Evolutionary conservation across 2,888 invertebrate species (phyloP), one percentile per base, ranked within the genome.

Genomic region (Macrophya alboannulata): DNA sequence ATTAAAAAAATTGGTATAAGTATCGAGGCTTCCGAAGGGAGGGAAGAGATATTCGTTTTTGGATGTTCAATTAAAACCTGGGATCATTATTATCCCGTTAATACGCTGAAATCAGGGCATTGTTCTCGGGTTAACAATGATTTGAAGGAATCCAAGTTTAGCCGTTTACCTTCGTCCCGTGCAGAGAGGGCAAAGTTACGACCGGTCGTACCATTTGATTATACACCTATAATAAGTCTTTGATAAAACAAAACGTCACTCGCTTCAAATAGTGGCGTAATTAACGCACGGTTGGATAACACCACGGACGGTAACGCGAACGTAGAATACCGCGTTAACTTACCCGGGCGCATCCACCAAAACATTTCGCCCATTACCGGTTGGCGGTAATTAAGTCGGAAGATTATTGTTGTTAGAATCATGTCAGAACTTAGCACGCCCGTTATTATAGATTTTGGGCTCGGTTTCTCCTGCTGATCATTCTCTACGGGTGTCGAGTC

Each of bases 41-140:
- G 17, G 17, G 37, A 12, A 77, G 31, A 37, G 6, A 43, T n/a
- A 37, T 31, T 59, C n/a, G 81, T 81, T 81, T 62, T 81, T 25
- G 62, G 62, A 59, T 81, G 81, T 81, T 62, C 59, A 62, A 81
- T 62, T 59, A 59, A 62, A 81, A 25, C 59, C 59, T 12, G 40
- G 40, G 59, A 81, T 81, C 62, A 81, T 81, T 81, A 81, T 81
- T 59, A 81, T 81, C 40, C 43, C 81, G 62, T 40, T 81, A 81
- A 81, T 81, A 62, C 43, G 81, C 51, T 81, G 21, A 79, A 21
- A 81, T 62, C 62, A 3, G 37, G 59, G 40, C 81, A 81, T 81
- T 81, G 81, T 81, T 81, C 81, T 81, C 62, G 40, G 59, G 9
- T 43, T 62, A 37, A 81, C 55, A 77, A 77, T 51, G 48, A 77